Conservation (phyloP, 2,888 invertebrate species). For the Odontocerum albicorne region DNA sequence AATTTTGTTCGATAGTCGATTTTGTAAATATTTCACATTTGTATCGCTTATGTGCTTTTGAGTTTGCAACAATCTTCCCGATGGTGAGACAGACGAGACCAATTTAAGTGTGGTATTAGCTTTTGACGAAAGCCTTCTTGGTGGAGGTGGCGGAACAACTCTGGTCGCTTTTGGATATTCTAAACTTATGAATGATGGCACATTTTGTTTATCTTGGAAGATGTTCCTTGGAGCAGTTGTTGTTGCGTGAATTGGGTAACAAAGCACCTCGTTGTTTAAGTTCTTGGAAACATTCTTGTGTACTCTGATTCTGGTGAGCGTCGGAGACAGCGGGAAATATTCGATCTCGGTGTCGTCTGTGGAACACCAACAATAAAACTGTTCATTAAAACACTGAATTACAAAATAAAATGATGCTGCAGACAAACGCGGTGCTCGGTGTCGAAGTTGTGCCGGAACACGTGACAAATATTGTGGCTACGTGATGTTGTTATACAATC, state of each 20-base stretch:
- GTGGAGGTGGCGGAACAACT: constrained; percentile 68
- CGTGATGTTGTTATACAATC: constrained; percentile 1
- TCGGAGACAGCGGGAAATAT: constrained; percentile 80
- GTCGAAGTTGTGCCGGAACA: constrained; percentile 6
- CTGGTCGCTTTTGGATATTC: constrained; percentile 43
- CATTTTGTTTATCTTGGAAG: constrained; percentile 61
- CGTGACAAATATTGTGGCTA: constrained; percentile 1
- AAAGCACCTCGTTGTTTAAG: constrained; percentile 54
- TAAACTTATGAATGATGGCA: constrained; percentile 58
- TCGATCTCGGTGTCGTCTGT: constrained; percentile 78
- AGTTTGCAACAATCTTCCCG: constrained; percentile 38
- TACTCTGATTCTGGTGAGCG: constrained; percentile 76
- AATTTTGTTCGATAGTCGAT: constrained; percentile 63
- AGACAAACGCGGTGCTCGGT: not conserved
- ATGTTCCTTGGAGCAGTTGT: constrained; percentile 44
- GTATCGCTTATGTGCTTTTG: constrained; percentile 47
- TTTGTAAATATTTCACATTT: constrained; percentile 63
- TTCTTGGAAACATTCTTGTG: constrained; percentile 63
- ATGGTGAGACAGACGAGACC: constrained; percentile 55
- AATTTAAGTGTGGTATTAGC: constrained; percentile 69
- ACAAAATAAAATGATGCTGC: not conserved
- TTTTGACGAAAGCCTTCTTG: constrained; percentile 74
- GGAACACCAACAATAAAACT: constrained; percentile 45
- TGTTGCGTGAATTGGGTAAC: constrained; percentile 58
- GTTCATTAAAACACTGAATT: constrained; percentile 7